Evolutionary conservation across 2,797 vertebrate genomes (phyloP).

Genomic region (Bothrops alternatus): DNA sequence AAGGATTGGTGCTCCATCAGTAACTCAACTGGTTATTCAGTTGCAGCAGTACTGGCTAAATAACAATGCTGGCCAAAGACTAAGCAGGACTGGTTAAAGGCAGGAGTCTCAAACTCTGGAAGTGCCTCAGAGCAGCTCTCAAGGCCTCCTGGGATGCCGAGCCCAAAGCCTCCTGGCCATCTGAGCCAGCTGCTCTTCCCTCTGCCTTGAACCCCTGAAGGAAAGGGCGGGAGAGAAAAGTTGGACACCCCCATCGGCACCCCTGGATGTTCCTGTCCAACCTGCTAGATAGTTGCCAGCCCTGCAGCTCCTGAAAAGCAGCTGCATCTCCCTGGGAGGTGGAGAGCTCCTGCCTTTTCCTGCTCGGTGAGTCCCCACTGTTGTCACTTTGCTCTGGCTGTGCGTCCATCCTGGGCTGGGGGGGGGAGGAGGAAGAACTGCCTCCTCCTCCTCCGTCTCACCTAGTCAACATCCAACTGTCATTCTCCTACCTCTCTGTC

Average conservation of each 20-base stretch:
- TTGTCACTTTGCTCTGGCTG: background rate
- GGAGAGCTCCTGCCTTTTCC: background rate
- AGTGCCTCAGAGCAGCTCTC: background rate
- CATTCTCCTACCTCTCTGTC: rapidly evolving
- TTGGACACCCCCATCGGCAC: background rate
- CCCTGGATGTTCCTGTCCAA: background rate
- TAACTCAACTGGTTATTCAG: background rate
- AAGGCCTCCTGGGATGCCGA: too few species aligned
- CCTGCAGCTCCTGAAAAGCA: background rate
- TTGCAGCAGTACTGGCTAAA: background rate
- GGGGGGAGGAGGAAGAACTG: background rate
- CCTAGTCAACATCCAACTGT: background rate
- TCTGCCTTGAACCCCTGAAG: background rate
- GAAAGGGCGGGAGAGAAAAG: background rate
- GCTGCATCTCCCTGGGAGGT: background rate
- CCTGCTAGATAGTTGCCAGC: background rate
- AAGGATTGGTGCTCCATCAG: background rate
- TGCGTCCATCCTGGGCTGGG: background rate
- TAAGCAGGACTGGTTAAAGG: background rate
- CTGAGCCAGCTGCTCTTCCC: background rate
- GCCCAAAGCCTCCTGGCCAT: too few species aligned
- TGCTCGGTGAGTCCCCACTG: background rate
- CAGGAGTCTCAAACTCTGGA: background rate
- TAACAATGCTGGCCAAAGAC: background rate
- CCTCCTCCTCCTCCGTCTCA: background rate